Base-by-base conservation (phyloP, 2,113 vertebrate species). In the Pollimyrus isidori region DNA sequence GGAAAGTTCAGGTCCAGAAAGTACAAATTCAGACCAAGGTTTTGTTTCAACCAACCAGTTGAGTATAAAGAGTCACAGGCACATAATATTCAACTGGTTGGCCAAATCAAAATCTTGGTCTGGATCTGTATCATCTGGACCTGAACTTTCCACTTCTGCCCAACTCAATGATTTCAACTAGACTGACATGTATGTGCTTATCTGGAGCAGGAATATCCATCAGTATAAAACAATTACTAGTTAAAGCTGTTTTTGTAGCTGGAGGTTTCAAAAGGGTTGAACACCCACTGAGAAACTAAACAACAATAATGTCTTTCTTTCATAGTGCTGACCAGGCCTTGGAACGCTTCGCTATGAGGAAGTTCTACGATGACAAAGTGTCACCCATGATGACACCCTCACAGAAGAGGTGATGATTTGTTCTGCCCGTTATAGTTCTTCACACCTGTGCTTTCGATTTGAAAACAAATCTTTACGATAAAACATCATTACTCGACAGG, bases 291-390 rank as follows among this genome's bases (percentile, higher is more conserved):
- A 19, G 30, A 39, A 39, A 19, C 76, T 42, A 42, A 45, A 48
- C 9, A 4, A 46, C 19, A 11, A 48, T 48, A n/a, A 6, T 0
- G 19, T 48, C 42, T 48, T 84, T 87, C 52, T n/a, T 17, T 93
- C 83, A 89, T 95, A 99, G 98, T 90, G 98, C 98, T 88, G 98
- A 99, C 94, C 98, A 99, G 94, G 98, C 98, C 58, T 94, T 99
- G 62, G 98, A 99, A 93, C 97, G 98, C 91, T 99, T 99, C 86
- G 98, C 98, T 39, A 99, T 99, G 98, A 98, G 98, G 96, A 99
- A 98, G 92, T 99, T 97, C 94, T 98, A 98, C 23, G 98, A 99
- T 91, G 98, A 99, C 94, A 99, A 99, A 94, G 97, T 99, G 91
- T 97, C 97, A 39, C 94, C 96, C 65, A 92, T 99, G 94, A 99